Evolutionary conservation across 2,797 vertebrate genomes (phyloP), one percentile per base, ranked within the genome.

Genomic region (Amblyraja radiata): DNA sequence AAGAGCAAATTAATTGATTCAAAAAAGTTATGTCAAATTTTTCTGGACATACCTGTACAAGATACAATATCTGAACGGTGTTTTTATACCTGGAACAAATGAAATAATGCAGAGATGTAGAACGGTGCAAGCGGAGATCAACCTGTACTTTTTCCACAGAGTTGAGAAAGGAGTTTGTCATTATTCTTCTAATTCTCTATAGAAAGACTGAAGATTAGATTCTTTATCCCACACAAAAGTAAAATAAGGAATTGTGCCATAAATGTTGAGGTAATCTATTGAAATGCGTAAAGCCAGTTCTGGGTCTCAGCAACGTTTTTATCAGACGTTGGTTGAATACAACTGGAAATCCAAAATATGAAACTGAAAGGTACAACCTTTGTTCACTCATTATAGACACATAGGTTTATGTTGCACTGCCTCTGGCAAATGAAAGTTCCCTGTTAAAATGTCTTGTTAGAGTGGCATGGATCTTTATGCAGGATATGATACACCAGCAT

Each of bases 281-380:
- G 61, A 65, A 86, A 65, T 6, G 63, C n/a, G 28, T 14, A 86
- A 6, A 32, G 83, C 83, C 28, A 32, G 6, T 18, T 28, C 28
- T n/a, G 58, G 58, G 63, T n/a, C 14, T 86, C 14, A 6, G 58
- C n/a, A 86, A 63, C 14, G 28, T n/a, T 86, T 2, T 86, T 65
- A 6, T 65, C 28, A n/a, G 61, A 86, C 28, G 1, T 65, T 32
- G 61, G 83, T 14, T 95, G 95, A 96, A 95, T 95, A 93, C 94
- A 93, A 96, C 96, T 79, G 95, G 4, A n/a, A n/a, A 86, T 95
- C 95, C 93, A 95, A 96, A 95, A 96, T 93, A 94, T 95, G 95
- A 95, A 95, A 96, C 61, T 94, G 95, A 96, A 96, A 96, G 96
- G 94, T 95, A 95, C 95, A 95, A 83, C 95, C 94, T 95, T 95